Conservation (phyloP, 1,140 invertebrate genomes). For the Achroia grisella region DNA sequence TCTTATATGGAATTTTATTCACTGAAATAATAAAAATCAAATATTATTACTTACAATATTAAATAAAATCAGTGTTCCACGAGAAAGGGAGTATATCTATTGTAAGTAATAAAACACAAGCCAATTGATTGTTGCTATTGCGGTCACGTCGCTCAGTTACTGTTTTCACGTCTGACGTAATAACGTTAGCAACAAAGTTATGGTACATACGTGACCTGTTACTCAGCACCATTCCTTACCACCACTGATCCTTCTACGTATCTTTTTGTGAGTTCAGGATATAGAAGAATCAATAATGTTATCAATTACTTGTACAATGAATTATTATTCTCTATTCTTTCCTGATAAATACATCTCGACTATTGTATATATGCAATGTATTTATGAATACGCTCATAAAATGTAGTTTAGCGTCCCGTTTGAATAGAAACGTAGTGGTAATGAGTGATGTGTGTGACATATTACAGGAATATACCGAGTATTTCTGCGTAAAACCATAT, state of each 20-base stretch:
- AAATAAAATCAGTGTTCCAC: constrained; percentile 30
- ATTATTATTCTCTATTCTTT: no score
- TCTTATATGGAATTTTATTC: no score
- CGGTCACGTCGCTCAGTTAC: constrained; percentile 67
- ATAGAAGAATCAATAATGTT: constrained; percentile 6
- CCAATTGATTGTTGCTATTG: constrained; percentile 67
- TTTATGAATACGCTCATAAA: no score
- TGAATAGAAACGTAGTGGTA: no score
- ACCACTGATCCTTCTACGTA: constrained; percentile 19
- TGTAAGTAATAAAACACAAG: constrained; percentile 48
- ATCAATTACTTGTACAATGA: constrained; percentile 5
- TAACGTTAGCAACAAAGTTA: constrained; percentile 66
- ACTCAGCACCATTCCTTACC: constrained; percentile 26
- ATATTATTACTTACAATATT: no score
- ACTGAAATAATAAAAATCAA: no score
- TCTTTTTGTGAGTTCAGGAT: constrained; percentile 3
- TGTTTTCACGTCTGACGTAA: constrained; percentile 70
- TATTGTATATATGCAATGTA: no score
- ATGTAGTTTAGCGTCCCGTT: no score
- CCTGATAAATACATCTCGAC: no score
- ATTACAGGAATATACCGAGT: no score
- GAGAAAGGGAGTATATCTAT: constrained; percentile 20
- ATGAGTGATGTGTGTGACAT: no score
- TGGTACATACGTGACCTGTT: constrained; percentile 57
- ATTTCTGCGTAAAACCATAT: no score